Percentiles rank a stretch among this genome's conserved stretches.
Conservation (phyloP, 37 sponge, comb jelly and placozoan genomes). For the Mnemiopsis leidyi region DNA sequence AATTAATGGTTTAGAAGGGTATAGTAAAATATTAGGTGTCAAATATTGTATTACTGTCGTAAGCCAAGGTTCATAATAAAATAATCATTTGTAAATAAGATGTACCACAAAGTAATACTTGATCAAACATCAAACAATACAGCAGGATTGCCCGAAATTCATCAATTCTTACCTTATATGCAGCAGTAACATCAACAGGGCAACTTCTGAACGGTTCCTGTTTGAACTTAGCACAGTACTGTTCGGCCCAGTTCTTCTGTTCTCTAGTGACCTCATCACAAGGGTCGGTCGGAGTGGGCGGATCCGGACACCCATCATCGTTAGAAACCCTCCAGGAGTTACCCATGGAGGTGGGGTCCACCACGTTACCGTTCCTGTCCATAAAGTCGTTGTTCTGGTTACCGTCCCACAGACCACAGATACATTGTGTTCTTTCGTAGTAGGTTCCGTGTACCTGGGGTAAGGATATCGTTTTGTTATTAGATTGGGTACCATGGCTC, state of each 20-base stretch:
- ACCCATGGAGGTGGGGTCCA: not conserved
- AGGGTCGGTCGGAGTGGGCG: not conserved
- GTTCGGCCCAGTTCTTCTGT: not conserved
- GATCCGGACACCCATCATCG: constrained; percentile 1
- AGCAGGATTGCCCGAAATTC: no score
- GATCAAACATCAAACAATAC: no score
- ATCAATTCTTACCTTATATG: not conserved
- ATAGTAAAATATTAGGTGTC: no score
- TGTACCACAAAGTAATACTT: no score
- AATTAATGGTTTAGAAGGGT: no score
- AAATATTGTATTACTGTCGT: no score
- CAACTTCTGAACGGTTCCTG: constrained; percentile 27
- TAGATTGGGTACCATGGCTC: no score
- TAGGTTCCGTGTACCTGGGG: not conserved
- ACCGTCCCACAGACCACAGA: not conserved
- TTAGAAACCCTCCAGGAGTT: constrained; percentile 5
- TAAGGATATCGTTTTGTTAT: no score
- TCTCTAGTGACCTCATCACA: not conserved
- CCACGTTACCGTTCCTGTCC: not conserved
- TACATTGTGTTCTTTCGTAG: constrained; percentile 10
- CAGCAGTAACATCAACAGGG: not conserved
- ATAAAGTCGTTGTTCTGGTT: not conserved
- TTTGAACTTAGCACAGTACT: not conserved
- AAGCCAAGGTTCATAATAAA: no score
- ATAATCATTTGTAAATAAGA: no score